phyloP scores from a whole-genome alignment of 2,113 vertebrate genomes.

The Hyla sarda region DNA sequence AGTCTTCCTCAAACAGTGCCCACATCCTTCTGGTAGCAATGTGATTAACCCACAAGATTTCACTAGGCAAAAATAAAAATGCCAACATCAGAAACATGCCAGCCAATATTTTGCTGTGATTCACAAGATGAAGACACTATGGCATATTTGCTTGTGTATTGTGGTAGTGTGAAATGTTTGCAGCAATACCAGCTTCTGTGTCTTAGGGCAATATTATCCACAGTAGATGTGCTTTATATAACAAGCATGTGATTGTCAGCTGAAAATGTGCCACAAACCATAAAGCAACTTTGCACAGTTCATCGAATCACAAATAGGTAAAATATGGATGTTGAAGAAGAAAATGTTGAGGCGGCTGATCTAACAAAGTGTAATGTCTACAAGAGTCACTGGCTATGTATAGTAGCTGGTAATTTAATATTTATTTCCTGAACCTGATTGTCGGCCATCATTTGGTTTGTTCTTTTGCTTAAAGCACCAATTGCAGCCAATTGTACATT shows the following conservation, averaged over 20 bases:
- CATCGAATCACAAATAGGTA: neutral
- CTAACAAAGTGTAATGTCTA: too few relatives aligned
- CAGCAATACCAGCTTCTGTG: neutral
- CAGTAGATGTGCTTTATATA: neutral
- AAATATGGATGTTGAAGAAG: neutral
- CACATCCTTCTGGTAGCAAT: constrained; percentile 30
- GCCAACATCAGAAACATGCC: constrained; percentile 1
- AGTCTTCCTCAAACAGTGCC: constrained; percentile 7
- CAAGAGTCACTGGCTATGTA: too few relatives aligned
- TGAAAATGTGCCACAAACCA: neutral
- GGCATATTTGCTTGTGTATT: too few relatives aligned
- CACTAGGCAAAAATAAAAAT: neutral
- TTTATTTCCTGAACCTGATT: too few relatives aligned
- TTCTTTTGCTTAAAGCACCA: too few relatives aligned
- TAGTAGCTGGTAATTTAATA: too few relatives aligned
- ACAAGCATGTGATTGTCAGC: constrained; percentile 1
- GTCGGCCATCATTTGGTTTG: too few relatives aligned
- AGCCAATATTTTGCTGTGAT: neutral
- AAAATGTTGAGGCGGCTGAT: too few relatives aligned
- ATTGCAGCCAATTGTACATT: too few relatives aligned
- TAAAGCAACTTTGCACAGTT: neutral
- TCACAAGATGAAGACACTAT: constrained; percentile 1
- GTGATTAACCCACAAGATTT: constrained; percentile 8
- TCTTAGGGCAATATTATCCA: neutral
- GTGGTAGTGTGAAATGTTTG: neutral